phyloP scores from a whole-genome alignment of 2,797 vertebrate species.

The Pseudochromis fuscus region DNA sequence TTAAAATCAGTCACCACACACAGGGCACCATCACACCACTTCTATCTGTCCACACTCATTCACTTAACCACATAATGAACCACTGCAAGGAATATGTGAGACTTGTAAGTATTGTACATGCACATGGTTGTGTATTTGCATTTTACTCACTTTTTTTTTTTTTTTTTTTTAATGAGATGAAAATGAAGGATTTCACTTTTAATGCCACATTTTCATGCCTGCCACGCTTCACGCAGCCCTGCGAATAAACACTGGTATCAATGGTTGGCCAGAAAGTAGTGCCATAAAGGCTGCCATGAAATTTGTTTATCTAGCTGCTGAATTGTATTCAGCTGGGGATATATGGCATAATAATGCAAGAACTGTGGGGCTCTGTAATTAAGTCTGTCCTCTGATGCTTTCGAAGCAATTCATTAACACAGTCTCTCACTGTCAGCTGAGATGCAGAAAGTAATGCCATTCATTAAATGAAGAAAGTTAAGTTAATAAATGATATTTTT shows the following conservation, averaged over 20 bases:
- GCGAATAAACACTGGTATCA: slow-evolving; percentile 89
- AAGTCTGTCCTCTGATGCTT: slow-evolving; percentile 88
- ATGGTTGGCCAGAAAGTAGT: slow-evolving; percentile 84
- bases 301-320: slow-evolving; percentile 85
- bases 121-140: slow-evolving; percentile 81
- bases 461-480: slow-evolving; percentile 80
- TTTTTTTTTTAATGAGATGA: slow-evolving; percentile 87
- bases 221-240: slow-evolving; percentile 84
- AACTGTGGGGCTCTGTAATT: slow-evolving; percentile 84
- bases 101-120: slow-evolving; percentile 55
- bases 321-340: slow-evolving; percentile 82
- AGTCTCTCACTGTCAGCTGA: slow-evolving; percentile 80
- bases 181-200: slow-evolving; percentile 90
- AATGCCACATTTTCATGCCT: slow-evolving; percentile 86
- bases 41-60: slow-evolving; percentile 44
- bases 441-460: slow-evolving; percentile 77
- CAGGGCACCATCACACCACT: slow-evolving; percentile 21
- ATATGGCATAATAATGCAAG: slow-evolving; percentile 83
- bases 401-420: slow-evolving; percentile 87
- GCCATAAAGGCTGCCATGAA: slow-evolving; percentile 84
- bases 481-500: slow-evolving; percentile 79
- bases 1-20: slow-evolving; percentile 51
- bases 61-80: slow-evolving; percentile 64
- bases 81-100: slow-evolving; percentile 47
- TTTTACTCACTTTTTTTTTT: slow-evolving; percentile 72